Base-by-base conservation (phyloP, 2,113 vertebrate genomes). In the Emydocephalus ijimae region DNA sequence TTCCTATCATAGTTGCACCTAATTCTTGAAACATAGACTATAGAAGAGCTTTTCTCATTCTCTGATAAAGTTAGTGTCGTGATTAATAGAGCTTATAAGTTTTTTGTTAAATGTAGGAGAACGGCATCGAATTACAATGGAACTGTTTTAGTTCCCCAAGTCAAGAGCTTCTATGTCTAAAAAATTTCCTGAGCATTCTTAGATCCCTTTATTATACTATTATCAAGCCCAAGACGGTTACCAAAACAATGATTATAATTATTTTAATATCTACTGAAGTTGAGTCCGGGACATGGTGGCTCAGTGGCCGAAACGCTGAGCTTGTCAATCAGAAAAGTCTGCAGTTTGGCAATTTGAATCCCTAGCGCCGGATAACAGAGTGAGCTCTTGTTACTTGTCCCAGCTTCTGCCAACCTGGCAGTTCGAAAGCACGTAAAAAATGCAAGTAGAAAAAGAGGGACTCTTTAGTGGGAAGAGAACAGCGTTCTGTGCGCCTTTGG, bases 261-360 rank as follows among this genome's bases (percentile, higher is more conserved):
- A 92, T 94, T 94, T 96, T 91, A 94, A 95, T 93, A 94, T 93
- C 1, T 85, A 91, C 88, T 61, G 95, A 95, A 91, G 85, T 95
- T 96, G 92, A 95, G 95, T 50, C 48, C 7, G 8, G 48, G 48
- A 50, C 48, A 8, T 9, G 1, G 48, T 50, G 48, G 48, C 48
- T 50, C 48, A 50, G 8, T 50, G 48, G 8, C 48, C 8, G 1
- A 50, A 9, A 50, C 8, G 1, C 48, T 50, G 48, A 50, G 48
- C 48, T 50, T 10, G 48, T 50, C 48, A 0, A 50, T 50, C 48
- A 8, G 48, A 50, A 50, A 50, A 50, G 48, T 50, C 8, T 8
- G 48, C 48, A 50, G 48, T 50, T 50, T 50, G 48, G 48, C 48
- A 9, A 1, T 50, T 50, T 1, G 8, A 9, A 50, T 50, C 48